Percentiles rank a stretch among this genome's conserved stretches.
Evolutionary conservation across 2,797 vertebrate genomes (phyloP).

Genomic region (Dermochelys coriacea): DNA sequence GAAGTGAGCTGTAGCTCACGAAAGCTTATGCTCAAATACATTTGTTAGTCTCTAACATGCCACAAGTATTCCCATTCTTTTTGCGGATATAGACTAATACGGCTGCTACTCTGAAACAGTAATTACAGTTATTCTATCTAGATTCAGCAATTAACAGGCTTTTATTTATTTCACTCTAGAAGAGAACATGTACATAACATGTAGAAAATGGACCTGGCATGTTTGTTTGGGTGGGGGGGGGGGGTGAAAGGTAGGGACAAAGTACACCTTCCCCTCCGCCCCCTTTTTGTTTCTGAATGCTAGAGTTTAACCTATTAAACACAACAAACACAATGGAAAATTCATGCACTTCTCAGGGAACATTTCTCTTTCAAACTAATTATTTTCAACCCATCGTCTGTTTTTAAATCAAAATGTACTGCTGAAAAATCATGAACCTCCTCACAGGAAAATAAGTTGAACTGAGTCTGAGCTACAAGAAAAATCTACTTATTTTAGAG

Average conservation of each 20-base stretch:
- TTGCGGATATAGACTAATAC: too few relatives aligned
- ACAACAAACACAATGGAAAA: background rate
- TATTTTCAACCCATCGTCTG: background rate
- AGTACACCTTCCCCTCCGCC: background rate
- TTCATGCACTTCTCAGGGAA: background rate
- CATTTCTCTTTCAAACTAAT: background rate
- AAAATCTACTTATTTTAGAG: background rate
- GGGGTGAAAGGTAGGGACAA: background rate
- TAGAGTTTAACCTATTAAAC: background rate
- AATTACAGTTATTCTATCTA: background rate
- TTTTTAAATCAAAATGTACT: background rate
- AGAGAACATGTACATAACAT: background rate
- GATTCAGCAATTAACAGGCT: background rate
- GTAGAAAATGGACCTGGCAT: background rate
- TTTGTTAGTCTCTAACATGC: too few relatives aligned
- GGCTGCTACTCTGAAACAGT: background rate
- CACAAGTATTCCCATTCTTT: too few relatives aligned
- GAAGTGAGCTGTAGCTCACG: too few relatives aligned
- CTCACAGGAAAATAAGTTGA: background rate
- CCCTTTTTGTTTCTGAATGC: background rate
- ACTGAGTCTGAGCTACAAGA: background rate
- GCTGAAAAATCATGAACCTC: background rate
- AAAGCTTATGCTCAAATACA: too few relatives aligned
- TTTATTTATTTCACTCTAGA: background rate
- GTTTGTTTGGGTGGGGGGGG: background rate